phyloP scores from a whole-genome alignment of 2,888 invertebrate genomes.

The Harmothoe impar region DNA sequence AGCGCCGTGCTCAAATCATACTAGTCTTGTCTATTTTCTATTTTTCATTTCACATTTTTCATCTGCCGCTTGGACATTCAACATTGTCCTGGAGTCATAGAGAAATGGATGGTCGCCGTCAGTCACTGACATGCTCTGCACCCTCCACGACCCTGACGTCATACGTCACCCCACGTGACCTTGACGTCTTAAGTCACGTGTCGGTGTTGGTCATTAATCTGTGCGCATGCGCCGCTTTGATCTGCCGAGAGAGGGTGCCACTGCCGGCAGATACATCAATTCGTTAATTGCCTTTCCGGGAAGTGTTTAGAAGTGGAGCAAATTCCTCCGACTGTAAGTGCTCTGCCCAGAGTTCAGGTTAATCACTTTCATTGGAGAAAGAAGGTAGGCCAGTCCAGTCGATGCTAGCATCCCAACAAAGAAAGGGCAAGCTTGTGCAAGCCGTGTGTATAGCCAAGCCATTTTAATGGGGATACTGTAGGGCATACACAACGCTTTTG shows the following conservation, averaged over 20 bases:
- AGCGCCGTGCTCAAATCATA: too few relatives aligned
- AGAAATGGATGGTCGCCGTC: not conserved
- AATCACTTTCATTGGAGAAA: not conserved
- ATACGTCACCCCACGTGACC: slow-evolving; percentile 28
- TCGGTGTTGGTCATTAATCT: slow-evolving; percentile 12
- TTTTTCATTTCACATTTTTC: not conserved
- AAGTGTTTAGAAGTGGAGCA: not conserved
- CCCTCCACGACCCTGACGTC: slow-evolving; percentile 45
- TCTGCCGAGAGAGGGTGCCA: not conserved
- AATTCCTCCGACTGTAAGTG: not conserved
- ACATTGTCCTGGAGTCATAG: not conserved
- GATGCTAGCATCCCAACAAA: too few relatives aligned
- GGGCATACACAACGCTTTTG: too few relatives aligned
- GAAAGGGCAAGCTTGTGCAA: too few relatives aligned
- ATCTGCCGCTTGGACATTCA: not conserved
- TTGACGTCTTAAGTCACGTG: slow-evolving; percentile 42
- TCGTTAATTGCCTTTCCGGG: slow-evolving; percentile 30
- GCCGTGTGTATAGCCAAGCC: too few relatives aligned
- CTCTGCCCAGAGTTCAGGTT: not conserved
- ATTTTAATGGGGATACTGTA: too few relatives aligned
- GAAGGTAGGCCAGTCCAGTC: not conserved
- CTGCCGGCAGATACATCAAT: slow-evolving; percentile 20
- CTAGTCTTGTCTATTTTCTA: too few relatives aligned
- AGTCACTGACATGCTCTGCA: not conserved
- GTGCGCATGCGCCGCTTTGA: slow-evolving; percentile 30